Base-by-base conservation (phyloP, 2,888 invertebrate species). In the Ormyrus pomaceus region DNA sequence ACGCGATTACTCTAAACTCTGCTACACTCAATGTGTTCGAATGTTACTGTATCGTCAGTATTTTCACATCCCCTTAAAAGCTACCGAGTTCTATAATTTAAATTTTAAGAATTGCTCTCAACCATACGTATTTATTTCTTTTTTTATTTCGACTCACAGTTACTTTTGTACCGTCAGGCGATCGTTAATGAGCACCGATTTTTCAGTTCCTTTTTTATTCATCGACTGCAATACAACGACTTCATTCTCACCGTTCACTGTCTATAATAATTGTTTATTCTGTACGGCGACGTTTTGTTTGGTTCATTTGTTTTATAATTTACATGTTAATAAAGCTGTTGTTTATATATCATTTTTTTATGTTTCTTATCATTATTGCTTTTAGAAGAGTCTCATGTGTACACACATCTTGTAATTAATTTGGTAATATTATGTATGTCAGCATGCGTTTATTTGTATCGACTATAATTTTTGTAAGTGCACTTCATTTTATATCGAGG, bases 231-330 rank as follows among this genome's bases (percentile, higher is more conserved):
- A 34, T 34, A 59, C 59, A 11, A 71, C 13, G 61, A 70, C 59
- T 53, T 81, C 73, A 78, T 45, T 68, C 5, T 76, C 68, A 72
- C 58, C 61, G 55, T 59, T 78, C 62, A 71, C 61, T 53, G 11
- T 71, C 46, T 56, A 50, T 34, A 34, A 34, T 34, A 34, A 48
- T 56, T 59, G 77, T 79, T 73, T 51, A 70, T 69, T 65, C 75
- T 73, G 79, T 82, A 82, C 69, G 19, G 64, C 59, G 45, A 73
- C 10, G 46, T 66, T 73, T 71, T 80, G 76, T 71, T 82, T 79
- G 79, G 19, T 79, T 77, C 61, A 68, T 74, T 77, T 80, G 64
- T 79, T 79, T 79, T 80, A 80, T 82, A 82, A 82, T 80, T 80
- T 78, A 82, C 68, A 64, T 71, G 58, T 80, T 72, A 82, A 82